phyloP scores from a whole-genome alignment of 2,888 invertebrate species.

The Pachycephus smyrnensis region DNA sequence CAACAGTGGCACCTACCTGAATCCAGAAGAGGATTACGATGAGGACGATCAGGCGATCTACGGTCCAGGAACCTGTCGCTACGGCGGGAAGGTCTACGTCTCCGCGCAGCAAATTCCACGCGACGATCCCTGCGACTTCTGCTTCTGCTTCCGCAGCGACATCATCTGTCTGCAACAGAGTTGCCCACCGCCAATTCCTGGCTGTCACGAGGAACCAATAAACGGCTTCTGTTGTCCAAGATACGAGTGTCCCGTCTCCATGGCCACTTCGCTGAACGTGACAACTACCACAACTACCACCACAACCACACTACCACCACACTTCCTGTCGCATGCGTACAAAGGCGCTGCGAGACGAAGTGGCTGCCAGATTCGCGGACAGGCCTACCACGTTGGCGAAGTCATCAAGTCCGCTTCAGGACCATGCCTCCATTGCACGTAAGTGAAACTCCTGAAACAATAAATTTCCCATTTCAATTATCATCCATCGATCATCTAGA shows the following conservation, averaged over 20 bases:
- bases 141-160: slow-evolving; percentile 96
- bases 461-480: slow-evolving; percentile 9
- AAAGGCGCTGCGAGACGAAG: slow-evolving; percentile 79
- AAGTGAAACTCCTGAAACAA: slow-evolving; percentile 69
- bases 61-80: slow-evolving; percentile 91
- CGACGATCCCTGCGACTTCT: slow-evolving; percentile 95
- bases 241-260: slow-evolving; percentile 92
- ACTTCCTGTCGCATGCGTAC: slow-evolving; percentile 84
- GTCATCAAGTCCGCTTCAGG: slow-evolving; percentile 87
- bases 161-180: slow-evolving; percentile 96
- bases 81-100: slow-evolving; percentile 92
- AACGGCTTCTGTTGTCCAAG: slow-evolving; percentile 95
- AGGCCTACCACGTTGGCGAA: slow-evolving; percentile 88
- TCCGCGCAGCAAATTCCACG: slow-evolving; percentile 95
- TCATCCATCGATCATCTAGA: slow-evolving; percentile 8
- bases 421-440: slow-evolving; percentile 95
- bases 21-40: slow-evolving; percentile 76
- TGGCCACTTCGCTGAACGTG: slow-evolving; percentile 84
- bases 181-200: slow-evolving; percentile 93
- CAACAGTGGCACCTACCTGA: slow-evolving; percentile 67
- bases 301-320: slow-evolving; percentile 82
- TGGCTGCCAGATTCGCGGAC: slow-evolving; percentile 89
- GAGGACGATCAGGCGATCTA: slow-evolving; percentile 82
- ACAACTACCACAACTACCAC: slow-evolving; percentile 91
- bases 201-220: slow-evolving; percentile 92